Evolutionary conservation across 2,888 invertebrate species (phyloP), one percentile per base, ranked within the genome.

Genomic region (Anticlea derivata): DNA sequence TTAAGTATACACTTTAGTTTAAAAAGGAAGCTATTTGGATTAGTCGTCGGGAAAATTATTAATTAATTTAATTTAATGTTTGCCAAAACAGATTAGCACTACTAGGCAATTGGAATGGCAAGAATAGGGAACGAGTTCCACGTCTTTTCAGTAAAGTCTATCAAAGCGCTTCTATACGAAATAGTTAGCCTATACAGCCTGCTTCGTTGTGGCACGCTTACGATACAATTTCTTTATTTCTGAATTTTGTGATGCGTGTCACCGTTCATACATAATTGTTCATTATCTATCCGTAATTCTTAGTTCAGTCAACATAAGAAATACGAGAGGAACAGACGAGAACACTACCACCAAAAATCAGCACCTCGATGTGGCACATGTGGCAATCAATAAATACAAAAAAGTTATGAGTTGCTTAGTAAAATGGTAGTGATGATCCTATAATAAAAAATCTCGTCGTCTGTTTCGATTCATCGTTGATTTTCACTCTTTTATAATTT

Each of bases 101-200:
- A 8, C 6, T 22, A 10, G 34, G 17, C 26, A 17, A 27, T 13
- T 34, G 47, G 29, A 41, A 41, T 49, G 49, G 35, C 41, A 37
- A 49, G 12, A 41, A 27, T 39, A 33, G 7, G 33, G 26, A 47
- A 47, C 26, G 7, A 34, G 5, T 39, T 22, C 33, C 22, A 30
- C 35, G 24, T 41, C 13, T 37, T 48, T 49, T 26, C 4, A 20
- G 6, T 41, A 37, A 10, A 41, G 11, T 24, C 35, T 35, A 48
- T 26, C 40, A 13, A 48, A 48, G 40, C 34, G 35, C 35, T 7
- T 5, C 35, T 41, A 30, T 4, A n/a, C 2, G n/a, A 41, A 13
- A 29, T 23, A 30, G 0, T 17, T 35, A n/a, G 20, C 30, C 22
- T 22, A 17, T 10, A 20, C 7, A 41, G 17, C 12, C 6, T n/a